Evolutionary conservation across 1,140 invertebrate species (phyloP).

Genomic region (Chlorops oryzae): DNA sequence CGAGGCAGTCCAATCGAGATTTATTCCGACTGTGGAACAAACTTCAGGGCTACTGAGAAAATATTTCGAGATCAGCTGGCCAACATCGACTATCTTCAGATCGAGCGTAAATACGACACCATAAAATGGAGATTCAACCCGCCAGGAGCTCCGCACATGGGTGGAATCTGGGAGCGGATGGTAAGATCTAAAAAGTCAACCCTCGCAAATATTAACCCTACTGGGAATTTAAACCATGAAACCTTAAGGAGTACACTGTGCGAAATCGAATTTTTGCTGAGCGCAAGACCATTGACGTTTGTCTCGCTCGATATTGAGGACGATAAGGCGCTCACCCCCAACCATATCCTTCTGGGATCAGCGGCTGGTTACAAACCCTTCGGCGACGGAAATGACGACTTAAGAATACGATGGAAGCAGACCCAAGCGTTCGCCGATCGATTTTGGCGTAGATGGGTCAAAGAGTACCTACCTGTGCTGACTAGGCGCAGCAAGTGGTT

Average conservation of each 20-base stretch:
- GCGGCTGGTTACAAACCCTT: background rate
- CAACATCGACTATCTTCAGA: background rate
- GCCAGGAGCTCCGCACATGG: slow-evolving; percentile 12
- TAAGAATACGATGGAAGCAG: background rate
- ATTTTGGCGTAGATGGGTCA: background rate
- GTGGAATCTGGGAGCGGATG: slow-evolving; percentile 10
- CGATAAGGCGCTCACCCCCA: slow-evolving; percentile 23
- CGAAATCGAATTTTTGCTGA: slow-evolving; percentile 17
- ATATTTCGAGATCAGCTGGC: background rate
- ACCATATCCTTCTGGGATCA: slow-evolving; percentile 35
- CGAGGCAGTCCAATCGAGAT: background rate
- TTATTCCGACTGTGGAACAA: background rate
- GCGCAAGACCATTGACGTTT: slow-evolving; percentile 25
- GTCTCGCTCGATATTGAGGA: slow-evolving; percentile 21
- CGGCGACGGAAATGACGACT: background rate
- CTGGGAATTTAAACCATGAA: slow-evolving; percentile 2
- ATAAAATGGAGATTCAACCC: slow-evolving; percentile 11
- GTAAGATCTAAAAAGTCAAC: slow-evolving; percentile 19
- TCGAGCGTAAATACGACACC: background rate
- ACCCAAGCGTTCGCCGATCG: slow-evolving; percentile 11
- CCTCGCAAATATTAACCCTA: background rate
- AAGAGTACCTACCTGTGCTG: background rate
- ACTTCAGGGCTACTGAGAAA: background rate
- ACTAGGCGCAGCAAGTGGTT: slow-evolving; percentile 1
- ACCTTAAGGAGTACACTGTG: slow-evolving; percentile 12